Conservation (phyloP, 1,140 invertebrate species). For the Anthonomus grandis region DNA sequence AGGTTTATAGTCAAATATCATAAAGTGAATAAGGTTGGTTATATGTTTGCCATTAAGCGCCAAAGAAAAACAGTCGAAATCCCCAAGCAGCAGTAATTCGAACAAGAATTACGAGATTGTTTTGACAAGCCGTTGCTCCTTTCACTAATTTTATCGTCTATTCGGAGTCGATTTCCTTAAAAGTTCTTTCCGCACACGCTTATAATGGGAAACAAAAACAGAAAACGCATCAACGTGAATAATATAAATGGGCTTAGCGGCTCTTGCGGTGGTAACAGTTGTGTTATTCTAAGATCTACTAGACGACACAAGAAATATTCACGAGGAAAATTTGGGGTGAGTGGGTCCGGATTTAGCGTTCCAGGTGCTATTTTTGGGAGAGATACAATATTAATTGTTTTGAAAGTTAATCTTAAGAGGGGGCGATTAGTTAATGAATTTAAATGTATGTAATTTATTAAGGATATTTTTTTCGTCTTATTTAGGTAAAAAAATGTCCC, state of each 20-base stretch:
- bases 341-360: too few species aligned
- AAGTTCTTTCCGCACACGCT: too few species aligned
- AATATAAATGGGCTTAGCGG: conserved; percentile 28
- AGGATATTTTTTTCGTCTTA: too few species aligned
- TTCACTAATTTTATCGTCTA: conserved; percentile 20
- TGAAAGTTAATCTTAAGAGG: too few species aligned
- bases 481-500: too few species aligned
- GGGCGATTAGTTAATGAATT: too few species aligned
- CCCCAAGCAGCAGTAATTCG: not conserved
- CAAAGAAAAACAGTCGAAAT: conserved; percentile 9
- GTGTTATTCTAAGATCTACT: conserved; percentile 33
- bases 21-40: too few species aligned
- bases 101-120: conserved; percentile 22
- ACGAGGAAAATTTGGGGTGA: conserved; percentile 25
- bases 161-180: conserved; percentile 22
- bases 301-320: conserved; percentile 34
- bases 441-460: too few species aligned
- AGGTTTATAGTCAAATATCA: too few species aligned
- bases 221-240: conserved; percentile 24
- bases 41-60: not conserved
- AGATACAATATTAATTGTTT: too few species aligned
- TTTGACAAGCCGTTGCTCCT: conserved; percentile 11
- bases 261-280: conserved; percentile 31
- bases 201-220: conserved; percentile 21
- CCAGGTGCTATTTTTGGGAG: too few species aligned